Base-by-base conservation (phyloP, 1,140 invertebrate species). In the Phthorimaea operculella region DNA sequence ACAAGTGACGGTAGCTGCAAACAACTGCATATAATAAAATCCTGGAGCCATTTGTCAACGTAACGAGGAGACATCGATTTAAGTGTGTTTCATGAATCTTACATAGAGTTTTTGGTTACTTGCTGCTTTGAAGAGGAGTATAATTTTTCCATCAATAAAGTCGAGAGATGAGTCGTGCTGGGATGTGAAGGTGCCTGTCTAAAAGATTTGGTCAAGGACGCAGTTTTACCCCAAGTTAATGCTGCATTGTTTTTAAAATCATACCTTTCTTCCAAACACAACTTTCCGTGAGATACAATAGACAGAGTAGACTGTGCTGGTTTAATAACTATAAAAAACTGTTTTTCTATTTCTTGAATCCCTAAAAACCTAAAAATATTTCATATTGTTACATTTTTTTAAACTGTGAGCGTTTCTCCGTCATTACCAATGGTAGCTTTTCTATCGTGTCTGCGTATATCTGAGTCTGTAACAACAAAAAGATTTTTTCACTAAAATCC, bases 21-120 rank as follows among this genome's bases (percentile, higher is more conserved):
- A 78, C 74, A 75, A 76, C 71, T 81, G 78, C 78, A 81, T 79
- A 65, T 72, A 69, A 72, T 72, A 60, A 54, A n/a, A 10, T 47
- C 17, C 16, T 33, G 33, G 45, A 47, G 16, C 62, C 64, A 73
- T 74, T 68, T 66, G 74, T 78, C 72, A 76, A 60, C 52, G 53
- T 51, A 52, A 59, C 52, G 57, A 54, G 55, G 51, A 33, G 56
- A 66, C 73, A 72, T 73, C 66, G 68, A 62, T 69, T 68, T 67
- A 58, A 63, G 64, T 69, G 66, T 59, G 64, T 50, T 52, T 61
- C 66, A 81, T 82, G 75, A 73, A 75, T 77, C 57, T 74, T 70
- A 65, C 74, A 82, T 73, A 39, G 51, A 47, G 56, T 63, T 72
- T 63, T 64, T 60, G 51, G 48, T 57, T 53, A 63, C 54, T 28